phyloP scores from a whole-genome alignment of 1,140 invertebrate species.

The Bombus vancouverensis region DNA sequence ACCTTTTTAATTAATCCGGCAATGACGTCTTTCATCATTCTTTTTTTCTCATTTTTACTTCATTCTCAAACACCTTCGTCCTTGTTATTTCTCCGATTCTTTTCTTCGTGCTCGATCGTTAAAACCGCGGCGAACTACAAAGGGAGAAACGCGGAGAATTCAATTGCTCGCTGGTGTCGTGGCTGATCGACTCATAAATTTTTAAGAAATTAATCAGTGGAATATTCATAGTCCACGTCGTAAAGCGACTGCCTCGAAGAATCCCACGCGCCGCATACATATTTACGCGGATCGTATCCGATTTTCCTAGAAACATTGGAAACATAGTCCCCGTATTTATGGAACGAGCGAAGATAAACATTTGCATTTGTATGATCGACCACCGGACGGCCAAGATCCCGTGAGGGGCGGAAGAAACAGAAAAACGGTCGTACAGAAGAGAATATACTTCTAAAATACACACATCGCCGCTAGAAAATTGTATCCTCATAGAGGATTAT shows the following conservation, averaged over 20 bases:
- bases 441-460: no score
- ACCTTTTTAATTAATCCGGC: background rate
- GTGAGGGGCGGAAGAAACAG: no score
- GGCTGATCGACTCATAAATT: background rate
- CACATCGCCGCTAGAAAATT: background rate
- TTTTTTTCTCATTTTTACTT: background rate
- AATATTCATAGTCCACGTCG: slow-evolving; percentile 18
- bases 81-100: background rate
- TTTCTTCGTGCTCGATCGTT: background rate
- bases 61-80: background rate
- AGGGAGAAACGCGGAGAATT: background rate
- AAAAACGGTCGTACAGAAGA: background rate
- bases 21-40: background rate
- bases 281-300: slow-evolving; percentile 31
- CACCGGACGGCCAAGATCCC: background rate
- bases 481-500: background rate
- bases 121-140: background rate
- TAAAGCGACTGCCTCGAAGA: background rate
- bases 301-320: slow-evolving; percentile 7
- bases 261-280: background rate
- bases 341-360: slow-evolving; percentile 6
- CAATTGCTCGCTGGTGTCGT: no score
- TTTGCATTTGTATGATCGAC: slow-evolving; percentile 29
- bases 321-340: slow-evolving; percentile 11
- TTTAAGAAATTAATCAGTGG: background rate